Evolutionary conservation across 2,113 vertebrate species (phyloP), one percentile per base, ranked within the genome.

Genomic region (Galemys pyrenaicus): DNA sequence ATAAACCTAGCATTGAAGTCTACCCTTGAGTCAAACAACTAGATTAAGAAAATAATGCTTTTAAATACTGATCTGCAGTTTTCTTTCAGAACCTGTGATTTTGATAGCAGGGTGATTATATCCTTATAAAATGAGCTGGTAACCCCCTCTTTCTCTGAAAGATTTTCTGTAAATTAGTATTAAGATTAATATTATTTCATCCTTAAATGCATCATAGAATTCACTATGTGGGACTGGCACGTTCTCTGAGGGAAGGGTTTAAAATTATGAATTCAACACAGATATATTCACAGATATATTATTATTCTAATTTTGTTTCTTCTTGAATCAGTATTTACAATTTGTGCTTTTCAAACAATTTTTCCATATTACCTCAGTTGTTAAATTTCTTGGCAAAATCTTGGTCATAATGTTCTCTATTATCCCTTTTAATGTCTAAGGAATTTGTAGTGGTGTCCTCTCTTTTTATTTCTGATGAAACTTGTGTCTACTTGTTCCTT

Each of bases 1-100:
- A 26, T 67, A 80, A 74, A 89, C 70, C 58, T 86, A 70, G 49
- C 20, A 81, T 67, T 56, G 51, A 89, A 68, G 28, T 80, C 84
- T 68, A 86, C 75, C 44, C 41, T 86, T 49, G 37, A 89, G 87
- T 37, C 75, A 94, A 86, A 81, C 13, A 80, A 92, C 24, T 51
- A 86, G 20, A 35, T 75, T 85, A 81, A 94, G 80, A 86, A 94
- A 94, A 86, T 28, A 83, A 84, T 79, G n/a, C 19, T 70, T 92
- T 32, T 62, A 82, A 79, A 9, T 70, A 54, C 51, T 62, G 56
- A 60, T 68, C 65, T 81, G 37, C 30, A 68, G 49, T 78, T 77
- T 84, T 49, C 41, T 62, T 92, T 28, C 41, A 62, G 28, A 4
- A 3, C 41, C 15, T 73, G 60, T 77, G n/a, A 41, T 80, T 71